Conservation (phyloP, 2,888 invertebrate genomes). For the Seladonia tumulorum region DNA sequence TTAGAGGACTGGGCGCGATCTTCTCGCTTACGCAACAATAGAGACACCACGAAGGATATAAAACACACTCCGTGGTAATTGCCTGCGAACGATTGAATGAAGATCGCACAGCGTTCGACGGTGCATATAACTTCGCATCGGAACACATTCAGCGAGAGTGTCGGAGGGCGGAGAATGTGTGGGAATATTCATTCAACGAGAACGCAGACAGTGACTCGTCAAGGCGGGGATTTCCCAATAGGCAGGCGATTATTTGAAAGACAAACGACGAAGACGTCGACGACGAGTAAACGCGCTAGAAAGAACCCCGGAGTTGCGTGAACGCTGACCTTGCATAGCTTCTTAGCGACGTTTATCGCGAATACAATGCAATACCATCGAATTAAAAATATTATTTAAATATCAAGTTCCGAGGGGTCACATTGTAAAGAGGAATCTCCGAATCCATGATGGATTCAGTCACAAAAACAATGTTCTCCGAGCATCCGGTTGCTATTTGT, state of each 20-base stretch:
- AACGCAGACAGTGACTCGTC: conserved; percentile 44
- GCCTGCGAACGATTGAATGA: conserved; percentile 27
- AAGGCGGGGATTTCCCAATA: conserved; percentile 65
- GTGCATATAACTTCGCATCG: conserved; percentile 34
- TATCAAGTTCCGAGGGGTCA: background rate
- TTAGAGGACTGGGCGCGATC: background rate
- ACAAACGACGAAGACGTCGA: conserved; percentile 30
- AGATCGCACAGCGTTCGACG: conserved; percentile 29
- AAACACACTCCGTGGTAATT: conserved; percentile 17
- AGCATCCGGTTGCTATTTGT: no score
- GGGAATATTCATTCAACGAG: conserved; percentile 53
- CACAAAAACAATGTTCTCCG: background rate
- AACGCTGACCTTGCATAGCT: conserved; percentile 57
- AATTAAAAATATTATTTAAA: background rate
- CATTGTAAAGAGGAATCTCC: background rate
- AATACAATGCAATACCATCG: background rate
- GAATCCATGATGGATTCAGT: background rate
- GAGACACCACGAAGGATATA: conserved; percentile 9
- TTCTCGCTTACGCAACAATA: background rate
- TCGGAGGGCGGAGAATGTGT: conserved; percentile 37
- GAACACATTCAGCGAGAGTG: conserved; percentile 24
- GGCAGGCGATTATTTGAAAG: conserved; percentile 58
- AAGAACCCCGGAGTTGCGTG: conserved; percentile 47
- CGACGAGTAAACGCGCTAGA: conserved; percentile 32
- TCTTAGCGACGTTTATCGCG: conserved; percentile 14